phyloP scores from a whole-genome alignment of 2,113 vertebrate species.

The Polypterus bichir region DNA sequence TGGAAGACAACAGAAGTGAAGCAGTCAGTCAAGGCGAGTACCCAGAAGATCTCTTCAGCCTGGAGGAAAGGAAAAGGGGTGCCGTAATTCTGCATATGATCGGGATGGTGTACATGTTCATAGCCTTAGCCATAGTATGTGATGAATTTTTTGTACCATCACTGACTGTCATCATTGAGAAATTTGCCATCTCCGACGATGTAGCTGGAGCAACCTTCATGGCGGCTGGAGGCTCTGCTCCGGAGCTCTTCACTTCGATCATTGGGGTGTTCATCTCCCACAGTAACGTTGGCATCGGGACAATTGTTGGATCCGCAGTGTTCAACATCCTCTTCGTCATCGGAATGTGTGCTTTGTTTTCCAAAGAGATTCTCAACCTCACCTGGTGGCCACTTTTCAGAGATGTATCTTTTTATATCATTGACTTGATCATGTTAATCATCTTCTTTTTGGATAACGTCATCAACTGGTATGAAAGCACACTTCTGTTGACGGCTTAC shows the following conservation, averaged over 20 bases:
- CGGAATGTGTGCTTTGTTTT: conserved; percentile 96
- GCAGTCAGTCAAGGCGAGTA: conserved; percentile 68
- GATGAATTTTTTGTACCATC: conserved; percentile 97
- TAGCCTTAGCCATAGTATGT: conserved; percentile 91
- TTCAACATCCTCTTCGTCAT: conserved; percentile 98
- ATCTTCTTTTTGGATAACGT: conserved; percentile 93
- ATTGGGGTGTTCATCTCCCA: conserved; percentile 95
- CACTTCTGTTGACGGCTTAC: conserved; percentile 67
- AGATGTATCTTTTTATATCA: conserved; percentile 90
- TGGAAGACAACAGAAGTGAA: conserved; percentile 35
- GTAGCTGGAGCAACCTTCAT: conserved; percentile 95
- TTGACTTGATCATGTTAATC: conserved; percentile 91
- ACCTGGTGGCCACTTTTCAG: conserved; percentile 98
- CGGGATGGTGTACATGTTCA: conserved; percentile 98
- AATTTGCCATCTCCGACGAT: conserved; percentile 84
- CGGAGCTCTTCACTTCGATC: conserved; percentile 95
- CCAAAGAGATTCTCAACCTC: conserved; percentile 86
- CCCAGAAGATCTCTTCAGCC: conserved; percentile 71
- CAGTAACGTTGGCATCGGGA: conserved; percentile 95
- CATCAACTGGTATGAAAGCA: conserved; percentile 86
- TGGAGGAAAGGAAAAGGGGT: conserved; percentile 67
- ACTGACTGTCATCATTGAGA: conserved; percentile 92
- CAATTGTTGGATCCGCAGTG: conserved; percentile 91
- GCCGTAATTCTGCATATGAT: conserved; percentile 81
- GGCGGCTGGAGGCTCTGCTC: conserved; percentile 93